These are phyloP conservation scores for Aphidoletes aphidimyza DNA, from an alignment of 2,888 invertebrate species.

Conservation along the genomic window DNA sequence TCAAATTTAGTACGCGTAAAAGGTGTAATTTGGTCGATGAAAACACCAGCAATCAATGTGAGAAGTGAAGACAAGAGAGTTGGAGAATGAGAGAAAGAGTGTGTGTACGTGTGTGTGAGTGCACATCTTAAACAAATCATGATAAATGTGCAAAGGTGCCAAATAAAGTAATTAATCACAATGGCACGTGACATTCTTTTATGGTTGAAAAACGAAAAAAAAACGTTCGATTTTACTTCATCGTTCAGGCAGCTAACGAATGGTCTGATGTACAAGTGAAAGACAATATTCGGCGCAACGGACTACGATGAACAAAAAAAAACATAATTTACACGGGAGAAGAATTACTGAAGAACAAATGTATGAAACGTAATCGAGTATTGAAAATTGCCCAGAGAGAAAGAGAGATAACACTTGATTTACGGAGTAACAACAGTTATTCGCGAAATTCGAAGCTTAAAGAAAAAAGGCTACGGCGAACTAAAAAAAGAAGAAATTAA, in stretches of 20 bases:
- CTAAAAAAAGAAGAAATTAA: conserved; percentile 3
- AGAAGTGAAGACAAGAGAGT: neutral
- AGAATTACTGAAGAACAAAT: neutral
- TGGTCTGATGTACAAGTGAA: neutral
- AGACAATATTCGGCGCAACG: neutral
- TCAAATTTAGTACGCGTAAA: conserved; percentile 51
- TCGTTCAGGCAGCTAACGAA: neutral
- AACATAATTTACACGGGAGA: neutral
- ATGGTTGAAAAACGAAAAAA: neutral
- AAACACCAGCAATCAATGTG: neutral
- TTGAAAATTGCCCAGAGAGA: no score
- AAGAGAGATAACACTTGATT: conserved; percentile 34
- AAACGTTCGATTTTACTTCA: neutral
- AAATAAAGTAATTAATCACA: conserved; percentile 46
- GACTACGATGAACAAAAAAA: no score
- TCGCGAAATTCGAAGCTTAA: neutral
- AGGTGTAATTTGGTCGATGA: conserved; percentile 27
- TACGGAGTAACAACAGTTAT: conserved; percentile 3
- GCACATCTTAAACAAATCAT: conserved; percentile 32
- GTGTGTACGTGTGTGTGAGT: no score
- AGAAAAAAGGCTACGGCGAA: neutral
- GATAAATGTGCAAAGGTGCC: conserved; percentile 25
- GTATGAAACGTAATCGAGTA: conserved; percentile 22
- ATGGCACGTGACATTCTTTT: conserved; percentile 30
- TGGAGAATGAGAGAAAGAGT: neutral